Evolutionary conservation across 2,113 vertebrate genomes (phyloP), one percentile per base, ranked within the genome.

Genomic region (Rhodinocichla rosea): DNA sequence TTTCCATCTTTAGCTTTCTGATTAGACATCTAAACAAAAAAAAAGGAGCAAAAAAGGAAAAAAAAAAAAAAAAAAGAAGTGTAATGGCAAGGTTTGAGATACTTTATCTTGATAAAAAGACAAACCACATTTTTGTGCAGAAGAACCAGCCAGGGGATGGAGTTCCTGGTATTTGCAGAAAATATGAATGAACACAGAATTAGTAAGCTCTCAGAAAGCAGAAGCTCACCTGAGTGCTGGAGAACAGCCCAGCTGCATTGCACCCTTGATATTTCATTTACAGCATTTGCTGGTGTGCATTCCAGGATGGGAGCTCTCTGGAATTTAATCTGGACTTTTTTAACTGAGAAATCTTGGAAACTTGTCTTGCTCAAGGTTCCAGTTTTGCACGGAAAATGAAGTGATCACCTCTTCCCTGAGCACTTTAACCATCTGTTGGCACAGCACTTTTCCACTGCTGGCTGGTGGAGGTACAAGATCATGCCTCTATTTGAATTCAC

Each of bases 341-440:
- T 69, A 92, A 96, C 44, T 65, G 85, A 89, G 87, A 93, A 79
- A 76, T n/a, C 60, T 87, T 42, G 21, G 67, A 82, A 57, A 50
- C 19, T 49, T 6, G 3, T 85, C 91, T 92, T 94, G 35, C 30
- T 83, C 92, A 45, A 49, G 32, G 44, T 60, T 56, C 7, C 1
- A 6, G 2, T 82, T 97, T 59, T 94, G 47, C 75, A 55, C 75
- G 53, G 83, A 95, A 96, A 94, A 91, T 42, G 80, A 63, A 93
- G 81, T 22, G 5, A 37, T 24, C 30, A 40, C 32, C 47, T 94
- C 83, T 92, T 83, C 9, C 71, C 67, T 49, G 71, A 74, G 80
- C 75, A 90, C 91, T 96, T 87, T 63, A 93, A 75, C 78, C 76
- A 85, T 85, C 93, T 78, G 26, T 26, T 37, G n/a, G 18, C 60